Conservation (phyloP, 2,113 vertebrate genomes). For the Glaucomys volans region DNA sequence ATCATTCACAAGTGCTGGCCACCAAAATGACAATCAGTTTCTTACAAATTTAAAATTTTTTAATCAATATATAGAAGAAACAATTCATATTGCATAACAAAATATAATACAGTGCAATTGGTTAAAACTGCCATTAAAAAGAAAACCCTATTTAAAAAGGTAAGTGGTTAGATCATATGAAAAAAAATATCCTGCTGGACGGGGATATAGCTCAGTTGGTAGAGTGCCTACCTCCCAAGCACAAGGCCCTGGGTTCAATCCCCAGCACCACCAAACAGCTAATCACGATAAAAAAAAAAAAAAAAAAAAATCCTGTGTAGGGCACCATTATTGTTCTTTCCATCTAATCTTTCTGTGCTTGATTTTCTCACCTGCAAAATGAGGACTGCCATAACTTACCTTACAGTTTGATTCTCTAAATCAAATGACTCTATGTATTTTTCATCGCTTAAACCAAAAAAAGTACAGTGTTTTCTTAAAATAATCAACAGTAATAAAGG, state of each 20-base stretch:
- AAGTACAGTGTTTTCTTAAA: constrained; percentile 36
- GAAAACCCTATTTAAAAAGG: constrained; percentile 5
- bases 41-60: background rate
- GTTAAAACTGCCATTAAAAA: constrained; percentile 41
- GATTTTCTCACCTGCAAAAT: no score
- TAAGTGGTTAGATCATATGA: background rate
- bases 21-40: constrained; percentile 50
- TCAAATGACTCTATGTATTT: constrained; percentile 4
- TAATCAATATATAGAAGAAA: background rate
- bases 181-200: no score
- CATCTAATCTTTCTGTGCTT: no score
- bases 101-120: constrained; percentile 31
- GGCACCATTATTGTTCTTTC: background rate
- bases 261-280: no score
- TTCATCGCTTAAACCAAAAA: constrained; percentile 45
- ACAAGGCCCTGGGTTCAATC: no score
- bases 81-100: background rate
- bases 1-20: background rate
- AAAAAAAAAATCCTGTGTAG: background rate
- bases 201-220: no score
- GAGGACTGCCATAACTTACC: no score
- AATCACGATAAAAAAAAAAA: no score
- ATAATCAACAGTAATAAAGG: constrained; percentile 52
- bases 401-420: background rate
- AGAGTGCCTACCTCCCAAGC: no score